Evolutionary conservation across 2,888 invertebrate genomes (phyloP).

Genomic region (Spodoptera picta): DNA sequence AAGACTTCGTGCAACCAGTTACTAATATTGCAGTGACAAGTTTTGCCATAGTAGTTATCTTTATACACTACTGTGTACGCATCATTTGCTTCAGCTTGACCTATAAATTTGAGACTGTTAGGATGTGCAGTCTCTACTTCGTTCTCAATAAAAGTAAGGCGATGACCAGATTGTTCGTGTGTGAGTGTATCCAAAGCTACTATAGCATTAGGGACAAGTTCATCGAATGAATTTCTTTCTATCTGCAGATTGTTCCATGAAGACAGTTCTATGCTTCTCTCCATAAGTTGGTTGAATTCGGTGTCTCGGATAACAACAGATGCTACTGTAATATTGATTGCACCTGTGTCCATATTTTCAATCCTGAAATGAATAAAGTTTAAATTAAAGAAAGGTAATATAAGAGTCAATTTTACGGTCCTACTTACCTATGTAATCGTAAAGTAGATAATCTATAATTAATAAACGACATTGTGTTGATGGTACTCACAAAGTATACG

Average conservation of each 20-base stretch:
- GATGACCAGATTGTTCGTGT: constrained; percentile 89
- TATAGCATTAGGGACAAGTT: constrained; percentile 88
- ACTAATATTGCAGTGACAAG: constrained; percentile 90
- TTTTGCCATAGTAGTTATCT: constrained; percentile 90
- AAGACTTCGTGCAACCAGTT: constrained; percentile 87
- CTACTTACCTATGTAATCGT: not conserved
- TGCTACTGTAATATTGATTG: constrained; percentile 90
- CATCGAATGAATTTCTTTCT: constrained; percentile 90
- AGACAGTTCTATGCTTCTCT: constrained; percentile 90
- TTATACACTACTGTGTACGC: constrained; percentile 85
- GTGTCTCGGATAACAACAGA: constrained; percentile 89
- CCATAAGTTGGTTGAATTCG: constrained; percentile 88
- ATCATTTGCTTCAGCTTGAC: constrained; percentile 80
- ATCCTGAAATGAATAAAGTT: constrained; percentile 84
- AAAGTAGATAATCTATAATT: no score
- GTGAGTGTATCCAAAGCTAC: constrained; percentile 81
- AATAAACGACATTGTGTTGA: not conserved
- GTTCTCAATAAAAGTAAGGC: constrained; percentile 84
- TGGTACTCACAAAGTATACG: constrained; percentile 88
- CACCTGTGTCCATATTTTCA: constrained; percentile 89
- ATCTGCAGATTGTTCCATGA: constrained; percentile 91
- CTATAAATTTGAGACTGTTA: constrained; percentile 89
- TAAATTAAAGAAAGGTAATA: not conserved
- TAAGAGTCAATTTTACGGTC: no score
- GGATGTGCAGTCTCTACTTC: constrained; percentile 80